Evolutionary conservation across 2,888 invertebrate species (phyloP), one percentile per base, ranked within the genome.

Genomic region (Lingula anatina): DNA sequence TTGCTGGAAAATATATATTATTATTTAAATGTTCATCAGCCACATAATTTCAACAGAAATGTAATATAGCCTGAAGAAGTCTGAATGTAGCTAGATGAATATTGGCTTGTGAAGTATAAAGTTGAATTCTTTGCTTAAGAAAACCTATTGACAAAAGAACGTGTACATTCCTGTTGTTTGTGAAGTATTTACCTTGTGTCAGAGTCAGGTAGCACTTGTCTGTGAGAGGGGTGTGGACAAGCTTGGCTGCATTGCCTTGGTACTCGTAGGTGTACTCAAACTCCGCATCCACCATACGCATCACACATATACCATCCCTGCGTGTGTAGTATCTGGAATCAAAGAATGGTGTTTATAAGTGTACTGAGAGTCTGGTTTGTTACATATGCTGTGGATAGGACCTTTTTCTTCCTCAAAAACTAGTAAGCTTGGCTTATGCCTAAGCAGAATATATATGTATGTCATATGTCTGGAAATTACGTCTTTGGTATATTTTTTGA

Each of bases 191-290:
- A 76, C 78, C 79, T 71, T 97, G 97, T 7, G 95, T 96, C 51
- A 99, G 81, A 39, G 97, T 95, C 50, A 99, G 82, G 78, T 96
- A 99, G 74, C 99, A 99, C 73, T 94, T 91, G 77, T 99, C 96
- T 20, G 97, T 97, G 47, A 97, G 81, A 28, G 90, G 89, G 0
- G 99, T 99, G 68, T 94, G 87, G 5, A 99, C 99, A 61, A 99
- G 83, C 77, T 95, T 95, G 37, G 88, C 86, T 2, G 89, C 87
- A 75, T 93, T 92, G n/a, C 99, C 99, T 66, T 97, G 88, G 75
- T 97, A 99, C 78, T 99, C 99, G 73, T 92, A 99, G 0, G 95
- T 91, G 77, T 99, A 99, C 25, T 88, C 84, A 80, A 99, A 92
- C 78, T 90, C 86, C 18, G 96, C 90, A 71, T 91, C 87, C 3